A percentile compares a stretch with the other conserved stretches of the same genome.
Conservation (phyloP, 2,113 vertebrate genomes). For the Tor tambroides region DNA sequence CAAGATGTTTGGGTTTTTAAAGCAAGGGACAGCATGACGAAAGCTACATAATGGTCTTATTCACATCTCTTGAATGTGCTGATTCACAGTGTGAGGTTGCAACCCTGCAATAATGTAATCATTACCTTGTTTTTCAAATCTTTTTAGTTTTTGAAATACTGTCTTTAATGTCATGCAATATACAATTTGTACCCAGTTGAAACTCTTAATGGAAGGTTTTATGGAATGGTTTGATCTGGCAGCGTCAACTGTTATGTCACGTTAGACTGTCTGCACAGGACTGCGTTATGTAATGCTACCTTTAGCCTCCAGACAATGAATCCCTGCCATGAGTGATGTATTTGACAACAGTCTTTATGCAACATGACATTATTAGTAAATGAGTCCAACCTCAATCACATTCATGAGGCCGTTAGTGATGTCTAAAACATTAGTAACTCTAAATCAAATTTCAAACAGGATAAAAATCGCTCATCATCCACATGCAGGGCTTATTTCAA, state of each 20-base stretch:
- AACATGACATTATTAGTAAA: slow-evolving; percentile 11
- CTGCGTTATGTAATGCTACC: slow-evolving; percentile 21
- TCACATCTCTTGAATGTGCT: no score
- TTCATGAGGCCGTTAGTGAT: not conserved
- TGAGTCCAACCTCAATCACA: not conserved
- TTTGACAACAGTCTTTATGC: slow-evolving; percentile 10
- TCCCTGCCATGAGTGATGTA: slow-evolving; percentile 15
- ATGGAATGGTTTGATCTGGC: not conserved
- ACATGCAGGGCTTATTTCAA: not conserved
- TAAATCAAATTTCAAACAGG: slow-evolving; percentile 3
- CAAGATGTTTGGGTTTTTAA: no score
- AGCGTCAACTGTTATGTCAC: slow-evolving; percentile 15
- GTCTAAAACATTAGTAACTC: not conserved
- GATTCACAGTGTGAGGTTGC: not conserved
- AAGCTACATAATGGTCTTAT: no score
- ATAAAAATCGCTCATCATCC: not conserved
- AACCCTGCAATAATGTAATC: not conserved
- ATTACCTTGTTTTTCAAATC: not conserved
- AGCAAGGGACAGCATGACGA: no score
- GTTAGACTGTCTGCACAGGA: slow-evolving; percentile 7
- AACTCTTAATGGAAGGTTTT: not conserved
- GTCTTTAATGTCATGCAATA: not conserved
- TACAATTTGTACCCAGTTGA: not conserved
- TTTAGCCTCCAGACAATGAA: slow-evolving; percentile 33
- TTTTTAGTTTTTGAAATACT: no score